These are phyloP conservation scores for Heliopora coerulea DNA, from an alignment of 92 coral and sea anemone genomes.

Conservation along the genomic window DNA sequence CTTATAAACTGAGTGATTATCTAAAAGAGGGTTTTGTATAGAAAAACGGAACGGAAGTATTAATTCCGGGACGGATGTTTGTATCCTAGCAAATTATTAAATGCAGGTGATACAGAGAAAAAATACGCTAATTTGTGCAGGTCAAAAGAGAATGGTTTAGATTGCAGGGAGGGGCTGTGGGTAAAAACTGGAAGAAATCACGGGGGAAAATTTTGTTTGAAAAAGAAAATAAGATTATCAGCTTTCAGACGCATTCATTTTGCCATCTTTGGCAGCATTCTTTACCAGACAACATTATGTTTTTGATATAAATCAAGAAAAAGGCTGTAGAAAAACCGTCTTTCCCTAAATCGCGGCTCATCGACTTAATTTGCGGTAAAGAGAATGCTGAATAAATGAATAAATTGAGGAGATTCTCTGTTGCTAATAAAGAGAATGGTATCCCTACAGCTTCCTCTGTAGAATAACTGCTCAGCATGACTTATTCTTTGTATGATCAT, in stretches of 20 bases:
- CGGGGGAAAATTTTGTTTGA: too few relatives aligned
- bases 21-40: slow-evolving; percentile 11
- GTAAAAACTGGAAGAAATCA: too few relatives aligned
- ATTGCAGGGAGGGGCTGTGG: too few relatives aligned
- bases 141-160: too few relatives aligned
- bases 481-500: slow-evolving; percentile 22
- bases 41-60: slow-evolving; percentile 7
- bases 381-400: not conserved
- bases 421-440: slow-evolving; percentile 39
- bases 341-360: not conserved
- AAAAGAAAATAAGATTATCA: too few relatives aligned
- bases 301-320: too few relatives aligned
- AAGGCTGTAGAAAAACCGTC: too few relatives aligned
- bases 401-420: slow-evolving; percentile 19
- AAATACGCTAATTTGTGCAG: not conserved
- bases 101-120: slow-evolving; percentile 1
- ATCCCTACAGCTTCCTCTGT: slow-evolving; percentile 23
- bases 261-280: too few relatives aligned
- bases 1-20: not conserved
- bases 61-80: slow-evolving; percentile 30
- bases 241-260: too few relatives aligned
- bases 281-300: too few relatives aligned
- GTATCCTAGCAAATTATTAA: slow-evolving; percentile 35
- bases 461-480: slow-evolving; percentile 26
- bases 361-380: not conserved